Evolutionary conservation across 2,113 vertebrate genomes (phyloP), one percentile per base, ranked within the genome.

Genomic region (Scomber scombrus): DNA sequence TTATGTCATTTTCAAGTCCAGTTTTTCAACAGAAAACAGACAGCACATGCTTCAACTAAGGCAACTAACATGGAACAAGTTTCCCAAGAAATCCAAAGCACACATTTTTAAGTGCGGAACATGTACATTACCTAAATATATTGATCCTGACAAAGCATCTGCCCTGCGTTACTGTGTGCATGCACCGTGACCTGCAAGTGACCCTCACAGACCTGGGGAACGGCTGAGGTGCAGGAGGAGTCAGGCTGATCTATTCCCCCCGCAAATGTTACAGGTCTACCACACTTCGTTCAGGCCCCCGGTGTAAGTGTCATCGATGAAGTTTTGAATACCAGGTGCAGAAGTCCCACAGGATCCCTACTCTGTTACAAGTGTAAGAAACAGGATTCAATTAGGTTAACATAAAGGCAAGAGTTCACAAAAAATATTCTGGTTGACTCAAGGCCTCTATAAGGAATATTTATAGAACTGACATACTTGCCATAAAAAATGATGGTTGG

Each of bases 71-170:
- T 26, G 55, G 72, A 90, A 47, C 54, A 58, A 61, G 61, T 87
- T 91, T 81, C 76, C 74, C 66, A 63, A 80, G 89, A 88, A 93
- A 91, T 64, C 84, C 75, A 86, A 86, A 83, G 82, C 82, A 74
- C 79, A 81, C 84, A 45, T 82, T 77, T 51, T 79, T 52, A 40
- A 78, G 78, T n/a, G 21, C 63, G 29, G 51, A 51, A 14, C 43
- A 63, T 81, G 83, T 91, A 75, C 56, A 29, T 18, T 73, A 85
- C 76, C 79, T 84, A 71, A 85, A 85, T 79, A 86, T 83, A 93
- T 92, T 51, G 72, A 72, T 75, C 88, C 75, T 88, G 93, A 95
- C 93, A 86, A 90, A 92, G 89, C 92, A 93, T 93, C 91, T 93
- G 93, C 84, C 84, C 84, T 50, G 76, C 15, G 85, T 92, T 93